These are phyloP conservation scores for Trachelipus rathkii DNA, from an alignment of 1,140 invertebrate species.

Conservation along the genomic window DNA sequence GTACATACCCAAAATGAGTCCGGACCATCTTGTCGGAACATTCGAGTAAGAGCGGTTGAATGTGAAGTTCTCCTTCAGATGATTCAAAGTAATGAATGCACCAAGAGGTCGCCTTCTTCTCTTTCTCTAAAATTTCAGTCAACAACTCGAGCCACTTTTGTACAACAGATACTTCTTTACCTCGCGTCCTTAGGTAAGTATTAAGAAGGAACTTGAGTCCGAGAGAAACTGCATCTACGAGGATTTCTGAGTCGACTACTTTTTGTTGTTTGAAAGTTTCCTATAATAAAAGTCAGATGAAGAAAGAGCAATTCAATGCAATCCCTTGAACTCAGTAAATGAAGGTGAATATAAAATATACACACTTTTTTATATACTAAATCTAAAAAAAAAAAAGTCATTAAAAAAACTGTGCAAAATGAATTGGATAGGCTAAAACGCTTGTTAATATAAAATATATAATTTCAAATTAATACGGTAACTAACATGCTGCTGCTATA, in stretches of 20 bases:
- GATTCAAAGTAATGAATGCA: conserved; percentile 51
- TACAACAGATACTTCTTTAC: conserved; percentile 50
- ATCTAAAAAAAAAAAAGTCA: too few species aligned
- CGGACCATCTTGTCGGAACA: conserved; percentile 53
- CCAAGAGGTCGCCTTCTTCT: conserved; percentile 51
- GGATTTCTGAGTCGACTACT: conserved; percentile 8
- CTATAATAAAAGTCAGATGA: too few species aligned
- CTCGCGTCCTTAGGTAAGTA: conserved; percentile 55
- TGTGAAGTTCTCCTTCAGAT: conserved; percentile 49
- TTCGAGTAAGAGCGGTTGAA: conserved; percentile 54
- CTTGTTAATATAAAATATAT: too few species aligned
- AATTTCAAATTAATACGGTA: too few species aligned
- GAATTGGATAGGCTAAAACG: too few species aligned
- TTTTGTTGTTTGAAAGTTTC: conserved; percentile 14
- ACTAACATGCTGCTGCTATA: too few species aligned
- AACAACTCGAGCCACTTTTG: conserved; percentile 53
- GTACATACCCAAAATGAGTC: conserved; percentile 47
- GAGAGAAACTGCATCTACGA: conserved; percentile 43
- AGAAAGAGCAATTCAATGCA: too few species aligned
- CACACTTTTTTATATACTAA: too few species aligned
- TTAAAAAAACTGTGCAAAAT: too few species aligned
- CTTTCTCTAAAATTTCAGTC: conserved; percentile 48
- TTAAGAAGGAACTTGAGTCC: conserved; percentile 56
- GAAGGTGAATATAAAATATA: too few species aligned
- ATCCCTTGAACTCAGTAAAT: too few species aligned